These are phyloP conservation scores for Syngnathoides biaculeatus DNA, from an alignment of 2,113 vertebrate genomes.

Conservation along the genomic window DNA sequence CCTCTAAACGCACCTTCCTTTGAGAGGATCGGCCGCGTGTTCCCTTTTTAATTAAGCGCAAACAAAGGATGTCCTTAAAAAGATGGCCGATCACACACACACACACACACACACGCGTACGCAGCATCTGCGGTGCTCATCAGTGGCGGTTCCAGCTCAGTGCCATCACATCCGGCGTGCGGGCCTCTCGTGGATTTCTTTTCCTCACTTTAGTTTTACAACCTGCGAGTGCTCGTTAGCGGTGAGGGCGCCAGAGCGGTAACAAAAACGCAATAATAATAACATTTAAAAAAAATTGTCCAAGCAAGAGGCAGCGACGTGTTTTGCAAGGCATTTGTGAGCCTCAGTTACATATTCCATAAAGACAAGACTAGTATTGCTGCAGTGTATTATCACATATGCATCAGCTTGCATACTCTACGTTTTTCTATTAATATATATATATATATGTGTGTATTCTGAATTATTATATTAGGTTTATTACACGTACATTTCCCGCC, in stretches of 20 bases:
- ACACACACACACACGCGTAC: conserved; percentile 3
- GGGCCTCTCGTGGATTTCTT: conserved; percentile 5
- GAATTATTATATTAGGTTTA: too few species aligned
- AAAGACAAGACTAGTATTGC: background rate
- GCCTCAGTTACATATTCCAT: conserved; percentile 3
- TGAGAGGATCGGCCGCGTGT: conserved; percentile 10
- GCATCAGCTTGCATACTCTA: too few species aligned
- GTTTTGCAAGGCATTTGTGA: background rate
- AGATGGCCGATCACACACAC: background rate
- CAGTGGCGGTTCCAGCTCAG: conserved; percentile 34
- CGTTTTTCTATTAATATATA: too few species aligned
- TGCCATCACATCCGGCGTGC: conserved; percentile 11
- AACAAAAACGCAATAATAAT: background rate
- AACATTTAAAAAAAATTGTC: background rate
- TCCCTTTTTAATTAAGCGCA: conserved; percentile 51
- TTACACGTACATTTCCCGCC: too few species aligned
- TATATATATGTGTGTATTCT: too few species aligned
- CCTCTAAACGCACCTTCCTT: conserved; percentile 46
- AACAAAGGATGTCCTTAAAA: conserved; percentile 36
- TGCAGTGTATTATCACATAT: too few species aligned
- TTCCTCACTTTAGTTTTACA: background rate
- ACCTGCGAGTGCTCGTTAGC: conserved; percentile 22
- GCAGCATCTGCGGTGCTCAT: conserved; percentile 38
- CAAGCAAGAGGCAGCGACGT: background rate
- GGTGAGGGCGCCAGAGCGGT: background rate